Evolutionary conservation across 2,113 vertebrate species (phyloP).

Genomic region (Mixornis gularis): DNA sequence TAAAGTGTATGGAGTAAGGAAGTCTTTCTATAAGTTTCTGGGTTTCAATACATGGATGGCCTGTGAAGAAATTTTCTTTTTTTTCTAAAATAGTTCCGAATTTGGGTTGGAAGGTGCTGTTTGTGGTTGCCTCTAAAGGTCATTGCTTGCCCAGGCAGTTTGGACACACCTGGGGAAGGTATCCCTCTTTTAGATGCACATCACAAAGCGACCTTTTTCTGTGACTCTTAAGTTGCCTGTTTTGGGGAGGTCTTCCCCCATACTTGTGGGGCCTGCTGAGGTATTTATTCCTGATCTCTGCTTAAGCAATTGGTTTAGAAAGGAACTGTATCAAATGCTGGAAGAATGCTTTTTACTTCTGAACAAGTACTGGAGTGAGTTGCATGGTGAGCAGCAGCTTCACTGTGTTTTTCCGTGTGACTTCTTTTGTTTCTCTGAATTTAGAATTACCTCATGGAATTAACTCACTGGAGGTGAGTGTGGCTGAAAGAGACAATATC

Average conservation of each 20-base stretch:
- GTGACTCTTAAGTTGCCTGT: background rate
- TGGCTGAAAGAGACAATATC: background rate
- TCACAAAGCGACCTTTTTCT: background rate
- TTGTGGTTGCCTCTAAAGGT: background rate
- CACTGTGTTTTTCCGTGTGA: background rate
- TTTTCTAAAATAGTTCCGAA: background rate
- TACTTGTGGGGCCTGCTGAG: background rate
- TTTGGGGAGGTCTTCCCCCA: background rate
- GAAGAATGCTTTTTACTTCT: background rate
- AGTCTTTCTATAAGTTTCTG: background rate
- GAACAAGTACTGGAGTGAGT: background rate
- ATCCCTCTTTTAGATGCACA: background rate
- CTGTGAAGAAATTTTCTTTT: background rate
- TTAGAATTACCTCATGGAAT: background rate
- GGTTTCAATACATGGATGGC: background rate
- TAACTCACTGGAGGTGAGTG: background rate
- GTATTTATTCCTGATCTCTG: background rate
- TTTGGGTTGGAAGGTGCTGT: background rate
- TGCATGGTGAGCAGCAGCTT: background rate
- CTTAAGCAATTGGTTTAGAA: background rate
- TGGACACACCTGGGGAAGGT: too few relatives aligned
- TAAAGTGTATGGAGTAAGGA: background rate
- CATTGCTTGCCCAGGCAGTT: background rate
- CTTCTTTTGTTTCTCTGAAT: background rate
- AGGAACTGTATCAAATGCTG: background rate